Base-by-base conservation (phyloP, 2,113 vertebrate species). In the Ameiurus melas region DNA sequence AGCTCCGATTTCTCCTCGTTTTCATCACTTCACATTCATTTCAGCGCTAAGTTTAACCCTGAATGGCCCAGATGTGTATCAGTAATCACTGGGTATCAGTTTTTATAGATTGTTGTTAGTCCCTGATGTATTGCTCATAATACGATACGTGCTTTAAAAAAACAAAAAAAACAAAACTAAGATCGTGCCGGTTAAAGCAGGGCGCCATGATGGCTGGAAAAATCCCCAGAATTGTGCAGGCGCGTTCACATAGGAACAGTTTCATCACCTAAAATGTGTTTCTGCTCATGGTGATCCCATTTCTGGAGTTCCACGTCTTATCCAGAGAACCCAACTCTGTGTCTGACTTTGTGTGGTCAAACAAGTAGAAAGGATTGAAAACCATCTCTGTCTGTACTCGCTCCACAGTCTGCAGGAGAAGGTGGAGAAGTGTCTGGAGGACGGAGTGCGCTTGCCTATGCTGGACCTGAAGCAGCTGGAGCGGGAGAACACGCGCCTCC, bases 381-480 rank as follows among this genome's bases (percentile, higher is more conserved):
- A 53, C 39, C 39, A 43, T 43, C 9, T 58, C 60, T 43, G 2
- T 57, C 75, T 51, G 51, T 73, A 0, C 58, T 33, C 27, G 25
- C 10, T 51, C n/a, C 92, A n/a, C 89, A 99, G 98, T 86, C 93
- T 99, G 88, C 97, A 98, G 88, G 95, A 97, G 89, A 99, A 99
- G 92, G 98, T 99, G 85, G 97, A 98, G 94, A 96, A 95, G 93
- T 99, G 98, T 93, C 93, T 99, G 90, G 97, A 97, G 91, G 98
- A 99, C 83, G 98, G 98, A 3, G 96, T 98, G 43, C 96, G 98
- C 77, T 94, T 98, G 87, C 97, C 97, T 17, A 96, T 99, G 96
- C 89, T 97, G 93, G 97, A 98, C 93, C 93, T 97, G 88, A 99
- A 98, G 90, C 96, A 96, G 77, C 96, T 99, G 84, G 97, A 99